Base-by-base conservation (phyloP, 1,140 invertebrate species). In the Drosophila ananassae region DNA sequence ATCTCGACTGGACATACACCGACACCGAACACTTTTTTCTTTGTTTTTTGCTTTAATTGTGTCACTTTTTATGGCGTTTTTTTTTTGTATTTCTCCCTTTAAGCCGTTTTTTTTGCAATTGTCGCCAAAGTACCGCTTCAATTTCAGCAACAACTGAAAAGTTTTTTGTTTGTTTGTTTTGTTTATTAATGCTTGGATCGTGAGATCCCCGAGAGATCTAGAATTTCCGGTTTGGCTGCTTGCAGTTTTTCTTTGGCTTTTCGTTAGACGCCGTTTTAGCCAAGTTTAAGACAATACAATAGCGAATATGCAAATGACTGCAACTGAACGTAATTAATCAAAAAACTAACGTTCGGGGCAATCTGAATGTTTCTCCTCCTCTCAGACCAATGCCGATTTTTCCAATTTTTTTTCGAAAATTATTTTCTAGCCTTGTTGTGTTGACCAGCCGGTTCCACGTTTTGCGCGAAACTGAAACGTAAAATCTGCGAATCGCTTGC, bases 381-480 rank as follows among this genome's bases (percentile, higher is more conserved):
- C 34, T 56, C 9, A 61, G 66, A 66, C 59, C 53, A 61, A 63
- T 55, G 64, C 54, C 51, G 59, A 63, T 66, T 73, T 71, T 61
- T 76, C 46, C 46, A 47, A 68, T 60, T 63, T 71, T 75, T 46
- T 44, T n/a, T 17, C 34, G 66, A 52, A 50, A 56, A 59, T 63
- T 55, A 34, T 22, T 52, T 62, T 66, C 53, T 46, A 62, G 34
- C 68, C 54, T 72, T 77, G 47, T 46, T 44, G 61, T 39, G 58
- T 61, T 83, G 73, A 90, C 87, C 87, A 79, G 62, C 64, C 82
- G 77, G 74, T 80, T 87, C 82, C 81, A 90, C 82, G 87, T 76
- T 87, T 83, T 90, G 64, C 82, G 90, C 79, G 71, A 90, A 83
- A 90, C 85, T 90, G 87, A 90, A 90, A 78, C 60, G 76, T 67